A percentile compares a stretch with the other conserved stretches of the same genome.
Conservation (phyloP, 2,797 vertebrate genomes). For the Pyrocephalus nanus region DNA sequence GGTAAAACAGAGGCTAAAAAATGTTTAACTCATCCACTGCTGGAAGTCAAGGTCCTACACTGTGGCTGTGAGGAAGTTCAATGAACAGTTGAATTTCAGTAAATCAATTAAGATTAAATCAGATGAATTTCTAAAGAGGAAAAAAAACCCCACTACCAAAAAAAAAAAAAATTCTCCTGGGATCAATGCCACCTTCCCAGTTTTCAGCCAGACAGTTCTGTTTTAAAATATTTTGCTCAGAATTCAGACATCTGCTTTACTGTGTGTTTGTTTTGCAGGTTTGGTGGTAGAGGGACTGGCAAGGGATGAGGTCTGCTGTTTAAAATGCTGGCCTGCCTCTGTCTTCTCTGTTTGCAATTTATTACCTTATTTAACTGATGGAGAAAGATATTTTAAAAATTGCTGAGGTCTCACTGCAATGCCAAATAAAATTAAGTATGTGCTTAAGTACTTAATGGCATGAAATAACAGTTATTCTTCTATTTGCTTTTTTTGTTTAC, state of each 20-base stretch:
- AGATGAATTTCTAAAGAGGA: neutral
- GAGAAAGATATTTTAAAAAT: neutral
- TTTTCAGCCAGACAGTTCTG: conserved; percentile 27
- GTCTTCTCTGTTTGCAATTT: neutral
- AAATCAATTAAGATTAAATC: neutral
- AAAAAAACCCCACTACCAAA: neutral
- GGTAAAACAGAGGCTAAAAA: neutral
- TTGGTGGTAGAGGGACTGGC: neutral
- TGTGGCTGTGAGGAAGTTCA: neutral
- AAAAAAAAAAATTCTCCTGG: neutral
- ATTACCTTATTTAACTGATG: conserved; percentile 17
- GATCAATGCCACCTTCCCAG: conserved; percentile 32
- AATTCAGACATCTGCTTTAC: conserved; percentile 52
- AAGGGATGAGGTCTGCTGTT: neutral
- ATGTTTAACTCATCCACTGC: neutral
- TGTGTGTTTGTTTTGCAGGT: conserved; percentile 37
- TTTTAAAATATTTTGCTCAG: conserved; percentile 56
- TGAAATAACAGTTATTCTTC: neutral
- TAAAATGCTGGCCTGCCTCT: conserved; percentile 14
- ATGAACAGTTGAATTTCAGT: neutral
- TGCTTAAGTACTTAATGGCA: conserved; percentile 1
- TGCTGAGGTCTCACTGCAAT: neutral
- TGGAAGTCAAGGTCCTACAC: neutral
- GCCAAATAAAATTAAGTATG: conserved; percentile 24
- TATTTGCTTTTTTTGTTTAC: neutral